These are phyloP conservation scores for Ellobius talpinus DNA, from an alignment of 2,113 vertebrate genomes.

Conservation along the genomic window DNA sequence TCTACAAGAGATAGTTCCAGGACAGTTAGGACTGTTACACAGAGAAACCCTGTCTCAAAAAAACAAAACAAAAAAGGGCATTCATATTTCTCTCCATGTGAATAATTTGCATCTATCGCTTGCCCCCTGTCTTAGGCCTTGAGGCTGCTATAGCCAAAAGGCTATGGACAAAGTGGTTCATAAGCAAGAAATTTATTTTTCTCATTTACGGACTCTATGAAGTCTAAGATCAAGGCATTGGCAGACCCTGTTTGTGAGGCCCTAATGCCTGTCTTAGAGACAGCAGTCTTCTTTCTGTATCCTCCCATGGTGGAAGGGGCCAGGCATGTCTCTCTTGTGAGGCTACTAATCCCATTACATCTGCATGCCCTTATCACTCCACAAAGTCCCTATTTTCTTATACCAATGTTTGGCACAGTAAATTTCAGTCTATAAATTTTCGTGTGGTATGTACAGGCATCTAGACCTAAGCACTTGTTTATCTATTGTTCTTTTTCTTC, in stretches of 20 bases:
- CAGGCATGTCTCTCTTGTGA: not conserved
- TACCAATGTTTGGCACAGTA: no score
- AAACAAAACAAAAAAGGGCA: not conserved
- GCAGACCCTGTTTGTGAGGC: not conserved
- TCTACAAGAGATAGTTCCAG: no score
- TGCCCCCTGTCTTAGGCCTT: not conserved
- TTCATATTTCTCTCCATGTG: not conserved
- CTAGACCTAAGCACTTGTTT: not conserved
- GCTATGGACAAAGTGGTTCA: not conserved
- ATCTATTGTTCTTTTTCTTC: constrained; percentile 10
- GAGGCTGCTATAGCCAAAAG: not conserved
- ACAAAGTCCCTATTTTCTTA: not conserved
- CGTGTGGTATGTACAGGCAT: not conserved
- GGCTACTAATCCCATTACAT: not conserved
- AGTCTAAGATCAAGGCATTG: not conserved
- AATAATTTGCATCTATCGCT: not conserved
- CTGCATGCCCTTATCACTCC: not conserved
- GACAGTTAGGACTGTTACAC: no score
- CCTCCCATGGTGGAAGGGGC: not conserved
- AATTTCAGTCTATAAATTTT: not conserved
- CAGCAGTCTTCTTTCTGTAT: not conserved
- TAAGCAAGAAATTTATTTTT: not conserved
- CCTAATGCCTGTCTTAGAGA: not conserved
- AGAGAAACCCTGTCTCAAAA: no score
- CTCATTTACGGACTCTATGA: not conserved